phyloP scores from a whole-genome alignment of 35 echinoderm and acorn worm genomes.

The Apostichopus japonicus region DNA sequence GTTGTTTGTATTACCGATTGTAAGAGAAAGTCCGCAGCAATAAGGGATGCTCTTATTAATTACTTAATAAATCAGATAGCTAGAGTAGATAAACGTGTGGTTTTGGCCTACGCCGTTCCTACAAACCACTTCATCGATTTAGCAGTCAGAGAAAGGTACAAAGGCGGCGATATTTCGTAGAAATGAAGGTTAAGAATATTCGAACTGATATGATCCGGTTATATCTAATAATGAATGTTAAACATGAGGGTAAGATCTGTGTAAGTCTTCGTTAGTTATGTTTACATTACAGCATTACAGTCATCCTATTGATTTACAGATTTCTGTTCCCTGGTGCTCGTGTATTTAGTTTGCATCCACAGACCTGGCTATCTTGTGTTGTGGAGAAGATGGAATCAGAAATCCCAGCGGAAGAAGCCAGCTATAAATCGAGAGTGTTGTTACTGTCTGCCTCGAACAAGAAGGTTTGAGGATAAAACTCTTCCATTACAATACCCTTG shows the following conservation, averaged over 20 bases:
- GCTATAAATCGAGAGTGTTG: slow-evolving; percentile 4
- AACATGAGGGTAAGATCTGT: not conserved
- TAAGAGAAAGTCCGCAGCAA: too few relatives aligned
- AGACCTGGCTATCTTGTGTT: not conserved
- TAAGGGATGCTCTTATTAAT: too few relatives aligned
- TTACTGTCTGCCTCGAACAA: not conserved
- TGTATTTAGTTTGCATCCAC: not conserved
- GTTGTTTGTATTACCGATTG: too few relatives aligned
- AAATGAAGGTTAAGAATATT: not conserved
- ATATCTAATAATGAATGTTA: slow-evolving; percentile 8
- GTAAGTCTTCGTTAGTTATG: not conserved
- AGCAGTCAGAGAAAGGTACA: not conserved
- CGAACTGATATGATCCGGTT: not conserved
- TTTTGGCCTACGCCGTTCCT: too few relatives aligned
- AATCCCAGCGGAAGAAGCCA: not conserved
- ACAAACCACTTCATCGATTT: not conserved
- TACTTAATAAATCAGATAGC: too few relatives aligned
- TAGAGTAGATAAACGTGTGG: too few relatives aligned
- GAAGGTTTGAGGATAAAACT: not conserved
- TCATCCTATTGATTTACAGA: not conserved
- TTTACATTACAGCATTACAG: not conserved
- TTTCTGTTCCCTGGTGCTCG: not conserved
- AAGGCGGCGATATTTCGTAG: too few relatives aligned
- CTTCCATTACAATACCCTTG: slow-evolving; percentile 29
- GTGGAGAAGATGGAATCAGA: not conserved